Evolutionary conservation across 2,113 vertebrate genomes (phyloP), one percentile per base, ranked within the genome.

Genomic region (Arizona elegans): DNA sequence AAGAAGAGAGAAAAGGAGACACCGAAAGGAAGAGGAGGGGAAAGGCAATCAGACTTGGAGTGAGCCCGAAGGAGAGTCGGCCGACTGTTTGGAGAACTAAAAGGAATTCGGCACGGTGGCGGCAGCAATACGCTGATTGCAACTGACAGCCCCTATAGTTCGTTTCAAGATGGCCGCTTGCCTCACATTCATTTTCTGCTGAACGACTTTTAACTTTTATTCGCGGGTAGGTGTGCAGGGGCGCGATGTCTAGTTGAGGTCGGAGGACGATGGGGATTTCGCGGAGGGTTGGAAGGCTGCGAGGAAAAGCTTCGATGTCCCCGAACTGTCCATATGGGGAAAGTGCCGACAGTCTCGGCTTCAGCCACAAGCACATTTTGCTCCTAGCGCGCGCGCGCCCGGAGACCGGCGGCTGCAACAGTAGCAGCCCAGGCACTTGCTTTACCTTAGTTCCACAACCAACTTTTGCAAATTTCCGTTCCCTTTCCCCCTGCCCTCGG

Each of bases 141-240:
- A 98, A 98, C 98, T 99, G 99, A 99, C 99, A 98, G 99, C 99
- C 99, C 99, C 99, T 99, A 99, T 99, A 99, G 99, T 98, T 98
- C 98, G 98, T 98, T 99, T 98, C 99, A 99, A 99, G 99, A 99
- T 99, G 99, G 99, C 99, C 99, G 98, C 99, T 99, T 98, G 98
- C 98, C 98, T 99, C 98, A 98, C 98, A 98, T 98, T 99, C 99
- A 98, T 98, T 98, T 98, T 98, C 98, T 99, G 98, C 98, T 99
- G 98, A 99, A 98, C 98, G 98, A 98, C 98, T 98, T 98, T 97
- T 98, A 99, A 99, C 98, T 99, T 99, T 99, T 99, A 99, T 99
- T 96, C 97, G 96, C 97, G 98, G 99, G 99, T 99, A 98, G 85
- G 98, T 98, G 97, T 98, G 95, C 92, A 96, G 96, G 97, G 95